Conservation (phyloP, 2,888 invertebrate species). For the Thera britannica region DNA sequence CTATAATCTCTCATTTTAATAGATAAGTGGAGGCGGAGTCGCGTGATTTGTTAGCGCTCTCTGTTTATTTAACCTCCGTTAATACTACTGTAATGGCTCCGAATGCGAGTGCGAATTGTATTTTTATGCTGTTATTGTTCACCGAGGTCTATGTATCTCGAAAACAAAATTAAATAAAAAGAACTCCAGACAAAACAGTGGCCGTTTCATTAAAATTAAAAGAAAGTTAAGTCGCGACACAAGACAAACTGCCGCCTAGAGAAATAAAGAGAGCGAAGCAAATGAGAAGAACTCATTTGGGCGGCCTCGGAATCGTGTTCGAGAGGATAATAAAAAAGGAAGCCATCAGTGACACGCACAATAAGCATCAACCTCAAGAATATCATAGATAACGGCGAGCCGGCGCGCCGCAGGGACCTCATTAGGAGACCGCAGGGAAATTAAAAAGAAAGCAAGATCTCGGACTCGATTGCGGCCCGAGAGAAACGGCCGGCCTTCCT, state of each 20-base stretch:
- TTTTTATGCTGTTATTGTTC: slow-evolving; percentile 38
- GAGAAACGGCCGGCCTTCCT: slow-evolving; percentile 79
- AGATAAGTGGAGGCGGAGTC: slow-evolving; percentile 82
- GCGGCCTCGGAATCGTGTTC: slow-evolving; percentile 83
- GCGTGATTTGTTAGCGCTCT: slow-evolving; percentile 73
- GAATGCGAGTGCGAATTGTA: slow-evolving; percentile 35
- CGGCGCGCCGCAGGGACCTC: slow-evolving; percentile 77
- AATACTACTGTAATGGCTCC: slow-evolving; percentile 33
- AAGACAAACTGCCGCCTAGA: slow-evolving; percentile 82
- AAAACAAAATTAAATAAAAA: slow-evolving; percentile 58
- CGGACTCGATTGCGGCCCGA: slow-evolving; percentile 81
- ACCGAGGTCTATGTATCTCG: slow-evolving; percentile 42
- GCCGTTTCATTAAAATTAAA: slow-evolving; percentile 74
- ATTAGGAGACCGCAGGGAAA: slow-evolving; percentile 85
- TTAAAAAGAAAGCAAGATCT: slow-evolving; percentile 85
- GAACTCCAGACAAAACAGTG: slow-evolving; percentile 55
- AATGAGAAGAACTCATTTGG: slow-evolving; percentile 83
- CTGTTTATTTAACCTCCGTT: slow-evolving; percentile 47
- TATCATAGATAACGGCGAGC: slow-evolving; percentile 83
- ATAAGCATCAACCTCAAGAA: slow-evolving; percentile 85
- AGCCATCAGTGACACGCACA: slow-evolving; percentile 85
- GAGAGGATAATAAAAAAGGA: slow-evolving; percentile 85
- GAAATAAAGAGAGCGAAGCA: slow-evolving; percentile 83
- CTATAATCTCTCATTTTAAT: slow-evolving; percentile 84
- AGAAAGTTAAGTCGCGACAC: slow-evolving; percentile 76